Conservation (phyloP, 2,113 vertebrate genomes). For the Amblyornis subalaris region DNA sequence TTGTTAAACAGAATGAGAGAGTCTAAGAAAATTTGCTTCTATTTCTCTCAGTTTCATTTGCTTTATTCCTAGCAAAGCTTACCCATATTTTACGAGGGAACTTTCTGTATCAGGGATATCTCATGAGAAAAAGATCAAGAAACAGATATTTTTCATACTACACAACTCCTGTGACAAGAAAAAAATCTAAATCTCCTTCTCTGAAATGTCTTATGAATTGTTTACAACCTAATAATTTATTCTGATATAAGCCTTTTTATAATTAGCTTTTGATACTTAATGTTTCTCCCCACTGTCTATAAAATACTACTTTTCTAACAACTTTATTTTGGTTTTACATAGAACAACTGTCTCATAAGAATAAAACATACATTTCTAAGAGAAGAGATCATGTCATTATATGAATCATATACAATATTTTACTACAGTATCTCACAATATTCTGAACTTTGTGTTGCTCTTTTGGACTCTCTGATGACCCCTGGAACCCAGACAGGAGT, state of each 20-base stretch:
- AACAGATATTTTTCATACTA: background rate
- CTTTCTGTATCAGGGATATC: background rate
- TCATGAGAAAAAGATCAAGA: background rate
- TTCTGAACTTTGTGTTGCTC: background rate
- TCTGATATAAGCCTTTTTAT: background rate
- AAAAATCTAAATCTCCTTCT: background rate
- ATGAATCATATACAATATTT: background rate
- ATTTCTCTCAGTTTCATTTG: background rate
- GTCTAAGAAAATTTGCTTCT: background rate
- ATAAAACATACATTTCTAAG: background rate
- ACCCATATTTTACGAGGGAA: background rate
- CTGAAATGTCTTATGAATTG: background rate
- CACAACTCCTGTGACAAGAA: background rate
- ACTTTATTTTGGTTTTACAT: background rate
- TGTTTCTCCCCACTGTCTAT: background rate
- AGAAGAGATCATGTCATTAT: background rate
- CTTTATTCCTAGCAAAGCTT: background rate
- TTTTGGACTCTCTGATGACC: background rate
- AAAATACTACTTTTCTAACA: background rate
- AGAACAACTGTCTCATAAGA: background rate
- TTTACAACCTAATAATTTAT: background rate
- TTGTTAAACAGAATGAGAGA: background rate
- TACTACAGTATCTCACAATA: background rate
- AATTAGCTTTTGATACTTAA: background rate
- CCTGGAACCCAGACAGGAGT: background rate